phyloP scores from a whole-genome alignment of 2,888 invertebrate species.

The Atherix ibis region DNA sequence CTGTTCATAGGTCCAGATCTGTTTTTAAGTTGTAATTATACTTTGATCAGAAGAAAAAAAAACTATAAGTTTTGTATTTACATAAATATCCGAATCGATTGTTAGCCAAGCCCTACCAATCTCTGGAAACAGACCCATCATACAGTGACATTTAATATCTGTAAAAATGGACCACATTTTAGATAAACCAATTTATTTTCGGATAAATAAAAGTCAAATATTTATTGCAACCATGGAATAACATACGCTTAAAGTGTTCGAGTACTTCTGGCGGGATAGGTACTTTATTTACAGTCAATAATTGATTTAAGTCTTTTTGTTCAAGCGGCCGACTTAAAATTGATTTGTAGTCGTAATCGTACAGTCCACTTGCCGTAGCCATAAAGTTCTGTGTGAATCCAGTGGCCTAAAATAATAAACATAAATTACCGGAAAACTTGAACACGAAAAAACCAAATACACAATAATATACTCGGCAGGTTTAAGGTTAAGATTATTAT shows the following conservation, averaged over 20 bases:
- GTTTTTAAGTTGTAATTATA: background rate
- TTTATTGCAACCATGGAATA: background rate
- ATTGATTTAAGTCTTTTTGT: slow-evolving; percentile 54
- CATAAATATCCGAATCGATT: slow-evolving; percentile 93
- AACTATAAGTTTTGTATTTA: slow-evolving; percentile 24
- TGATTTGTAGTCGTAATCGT: slow-evolving; percentile 81
- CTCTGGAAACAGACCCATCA: slow-evolving; percentile 95
- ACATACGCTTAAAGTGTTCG: slow-evolving; percentile 83
- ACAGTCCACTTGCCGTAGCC: slow-evolving; percentile 77
- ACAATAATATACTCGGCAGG: too few species aligned
- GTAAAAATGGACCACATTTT: too few species aligned
- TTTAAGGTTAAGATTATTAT: too few species aligned
- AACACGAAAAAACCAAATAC: too few species aligned
- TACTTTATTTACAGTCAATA: slow-evolving; percentile 66
- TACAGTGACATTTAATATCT: slow-evolving; percentile 92
- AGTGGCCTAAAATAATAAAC: slow-evolving; percentile 35
- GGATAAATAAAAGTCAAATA: background rate
- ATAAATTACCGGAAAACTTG: too few species aligned
- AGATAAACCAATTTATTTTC: background rate
- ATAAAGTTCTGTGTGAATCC: slow-evolving; percentile 49
- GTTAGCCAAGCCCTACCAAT: slow-evolving; percentile 94
- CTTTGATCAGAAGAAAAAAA: background rate
- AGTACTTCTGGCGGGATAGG: slow-evolving; percentile 86
- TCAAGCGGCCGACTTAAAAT: slow-evolving; percentile 53
- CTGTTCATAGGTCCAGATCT: slow-evolving; percentile 86